These are phyloP conservation scores for Elanoides forficatus DNA, from an alignment of 2,113 vertebrate genomes.

Conservation along the genomic window DNA sequence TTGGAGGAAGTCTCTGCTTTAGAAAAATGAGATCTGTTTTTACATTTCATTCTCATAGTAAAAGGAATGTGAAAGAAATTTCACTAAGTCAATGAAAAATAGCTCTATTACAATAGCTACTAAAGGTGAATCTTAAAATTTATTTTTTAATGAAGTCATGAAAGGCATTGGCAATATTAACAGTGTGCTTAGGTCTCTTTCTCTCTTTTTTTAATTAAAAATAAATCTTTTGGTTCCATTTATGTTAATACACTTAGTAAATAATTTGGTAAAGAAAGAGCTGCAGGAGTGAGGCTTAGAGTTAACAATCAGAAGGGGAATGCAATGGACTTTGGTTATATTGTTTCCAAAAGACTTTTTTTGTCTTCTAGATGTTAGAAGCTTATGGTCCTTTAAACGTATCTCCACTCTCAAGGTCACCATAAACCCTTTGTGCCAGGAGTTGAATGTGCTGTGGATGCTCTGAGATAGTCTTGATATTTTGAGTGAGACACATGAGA, in stretches of 20 bases:
- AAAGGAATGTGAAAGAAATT: conserved; percentile 9
- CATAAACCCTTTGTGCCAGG: not conserved
- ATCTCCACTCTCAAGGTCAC: not conserved
- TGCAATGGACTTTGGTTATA: not conserved
- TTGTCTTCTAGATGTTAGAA: not conserved
- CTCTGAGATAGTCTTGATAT: not conserved
- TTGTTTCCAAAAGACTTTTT: not conserved
- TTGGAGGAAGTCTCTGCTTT: not conserved
- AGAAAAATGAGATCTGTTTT: conserved; percentile 5
- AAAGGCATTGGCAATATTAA: conserved; percentile 32
- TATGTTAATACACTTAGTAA: conserved; percentile 54
- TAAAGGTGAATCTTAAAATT: conserved; percentile 54
- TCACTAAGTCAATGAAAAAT: conserved; percentile 10
- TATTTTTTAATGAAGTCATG: conserved; percentile 56
- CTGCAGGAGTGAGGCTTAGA: not conserved
- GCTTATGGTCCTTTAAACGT: not conserved
- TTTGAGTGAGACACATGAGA: not conserved
- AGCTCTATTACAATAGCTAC: conserved; percentile 42
- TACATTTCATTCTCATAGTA: conserved; percentile 5
- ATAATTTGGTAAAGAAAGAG: conserved; percentile 26
- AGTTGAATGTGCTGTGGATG: not conserved
- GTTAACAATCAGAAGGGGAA: not conserved
- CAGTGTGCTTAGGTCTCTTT: conserved; percentile 7
- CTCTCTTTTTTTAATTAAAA: conserved; percentile 40
- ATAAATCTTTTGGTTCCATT: conserved; percentile 22